Percentiles rank a stretch among this genome's conserved stretches.
Conservation (phyloP, 2,888 invertebrate species). For the Machimus atricapillus region DNA sequence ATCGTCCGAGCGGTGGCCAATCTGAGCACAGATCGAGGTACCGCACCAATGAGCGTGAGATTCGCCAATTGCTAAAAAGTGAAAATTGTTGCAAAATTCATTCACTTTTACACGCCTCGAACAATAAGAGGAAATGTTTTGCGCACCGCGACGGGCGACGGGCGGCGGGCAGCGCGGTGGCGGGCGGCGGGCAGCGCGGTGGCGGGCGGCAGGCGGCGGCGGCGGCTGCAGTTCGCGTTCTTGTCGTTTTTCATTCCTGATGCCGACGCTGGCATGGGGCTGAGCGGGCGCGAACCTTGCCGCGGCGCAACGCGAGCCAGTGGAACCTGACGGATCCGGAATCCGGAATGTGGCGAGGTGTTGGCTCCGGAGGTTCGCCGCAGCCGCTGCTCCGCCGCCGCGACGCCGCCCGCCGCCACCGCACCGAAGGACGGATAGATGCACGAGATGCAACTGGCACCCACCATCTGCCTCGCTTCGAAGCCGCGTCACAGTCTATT, state of each 20-base stretch:
- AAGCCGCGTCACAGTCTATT: constrained; percentile 36
- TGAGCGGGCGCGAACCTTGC: constrained; percentile 1
- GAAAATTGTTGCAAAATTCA: constrained; percentile 42
- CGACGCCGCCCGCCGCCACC: neutral
- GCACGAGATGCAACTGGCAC: constrained; percentile 37
- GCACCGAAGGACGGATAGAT: constrained; percentile 16
- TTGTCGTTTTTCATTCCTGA: constrained; percentile 11
- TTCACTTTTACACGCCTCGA: constrained; percentile 37
- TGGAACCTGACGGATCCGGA: neutral
- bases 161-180: too few species aligned
- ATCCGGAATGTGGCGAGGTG: constrained; percentile 30
- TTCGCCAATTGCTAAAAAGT: constrained; percentile 35
- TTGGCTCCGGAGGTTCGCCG: constrained; percentile 15
- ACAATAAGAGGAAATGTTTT: constrained; percentile 39
- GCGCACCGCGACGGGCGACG: too few species aligned
- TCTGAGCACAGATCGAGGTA: neutral
- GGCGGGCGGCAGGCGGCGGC: too few species aligned
- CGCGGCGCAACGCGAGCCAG: neutral
- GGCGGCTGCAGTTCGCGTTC: neutral
- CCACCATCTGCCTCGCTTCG: constrained; percentile 26
- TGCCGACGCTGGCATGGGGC: neutral
- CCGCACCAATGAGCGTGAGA: constrained; percentile 42
- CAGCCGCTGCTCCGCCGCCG: neutral
- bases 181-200: neutral
- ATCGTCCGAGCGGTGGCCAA: constrained; percentile 14